A percentile compares a stretch with the other conserved stretches of the same genome.
Conservation (phyloP, 2,113 vertebrate species). For the Garra rufa region DNA sequence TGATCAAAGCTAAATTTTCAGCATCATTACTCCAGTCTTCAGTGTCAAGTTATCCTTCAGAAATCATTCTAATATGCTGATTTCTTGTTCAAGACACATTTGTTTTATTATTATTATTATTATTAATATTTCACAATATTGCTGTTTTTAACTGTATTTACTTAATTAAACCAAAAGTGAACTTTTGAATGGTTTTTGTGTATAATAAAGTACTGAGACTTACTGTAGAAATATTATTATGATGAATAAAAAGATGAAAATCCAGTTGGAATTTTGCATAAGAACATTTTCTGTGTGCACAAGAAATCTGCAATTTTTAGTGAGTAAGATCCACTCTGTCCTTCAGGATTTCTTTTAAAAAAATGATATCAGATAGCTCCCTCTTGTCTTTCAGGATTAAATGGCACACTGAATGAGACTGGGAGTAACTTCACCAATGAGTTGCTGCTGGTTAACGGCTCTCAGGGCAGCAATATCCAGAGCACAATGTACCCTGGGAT, state of each 20-base stretch:
- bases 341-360: neutral
- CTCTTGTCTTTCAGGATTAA: constrained; percentile 18
- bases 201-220: neutral
- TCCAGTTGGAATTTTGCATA: neutral
- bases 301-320: neutral
- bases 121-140: neutral
- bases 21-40: too few species aligned
- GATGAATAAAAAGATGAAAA: neutral
- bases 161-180: too few species aligned
- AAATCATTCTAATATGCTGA: too few species aligned
- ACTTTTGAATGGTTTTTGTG: too few species aligned
- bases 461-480: constrained; percentile 32
- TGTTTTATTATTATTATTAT: too few species aligned
- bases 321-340: neutral
- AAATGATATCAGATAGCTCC: neutral
- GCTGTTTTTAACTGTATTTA: neutral
- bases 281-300: neutral
- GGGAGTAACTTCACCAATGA: constrained; percentile 32
- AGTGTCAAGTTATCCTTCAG: too few species aligned
- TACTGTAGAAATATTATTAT: neutral
- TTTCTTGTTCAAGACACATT: too few species aligned
- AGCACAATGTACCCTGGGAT: constrained; percentile 6
- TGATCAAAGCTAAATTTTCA: too few species aligned
- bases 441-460: constrained; percentile 11
- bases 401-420: constrained; percentile 38